These are phyloP conservation scores for Pomacea maculata DNA, from an alignment of 1,140 invertebrate genomes.

Conservation along the genomic window DNA sequence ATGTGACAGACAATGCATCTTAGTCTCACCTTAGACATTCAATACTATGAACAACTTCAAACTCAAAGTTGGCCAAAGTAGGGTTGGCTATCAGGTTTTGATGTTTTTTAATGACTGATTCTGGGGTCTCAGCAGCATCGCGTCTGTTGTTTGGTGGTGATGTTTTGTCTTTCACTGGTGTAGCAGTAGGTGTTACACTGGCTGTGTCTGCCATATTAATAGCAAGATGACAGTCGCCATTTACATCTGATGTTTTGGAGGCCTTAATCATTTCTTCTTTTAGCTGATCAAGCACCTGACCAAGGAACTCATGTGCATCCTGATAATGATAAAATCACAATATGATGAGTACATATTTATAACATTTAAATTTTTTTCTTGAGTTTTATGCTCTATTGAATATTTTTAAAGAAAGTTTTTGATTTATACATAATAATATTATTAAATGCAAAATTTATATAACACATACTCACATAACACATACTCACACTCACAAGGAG, in stretches of 20 bases:
- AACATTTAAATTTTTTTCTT: neutral
- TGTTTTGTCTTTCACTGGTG: too few species aligned
- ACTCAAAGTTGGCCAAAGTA: slow-evolving; percentile 60
- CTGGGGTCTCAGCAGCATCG: slow-evolving; percentile 34
- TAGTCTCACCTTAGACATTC: slow-evolving; percentile 47
- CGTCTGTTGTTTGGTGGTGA: too few species aligned
- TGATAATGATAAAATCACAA: slow-evolving; percentile 31
- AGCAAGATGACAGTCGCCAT: too few species aligned
- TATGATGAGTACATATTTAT: neutral
- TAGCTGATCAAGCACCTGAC: slow-evolving; percentile 60
- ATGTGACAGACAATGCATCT: neutral
- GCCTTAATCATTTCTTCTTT: slow-evolving; percentile 60
- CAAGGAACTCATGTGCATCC: slow-evolving; percentile 66
- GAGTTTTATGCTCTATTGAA: neutral
- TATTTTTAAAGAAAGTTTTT: neutral
- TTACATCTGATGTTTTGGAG: slow-evolving; percentile 22
- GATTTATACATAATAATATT: neutral
- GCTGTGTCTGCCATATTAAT: too few species aligned
- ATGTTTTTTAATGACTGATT: slow-evolving; percentile 36
- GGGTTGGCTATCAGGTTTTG: slow-evolving; percentile 47
- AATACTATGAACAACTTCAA: slow-evolving; percentile 56
- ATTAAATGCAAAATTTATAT: too few species aligned
- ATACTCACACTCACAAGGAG: too few species aligned
- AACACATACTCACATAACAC: too few species aligned
- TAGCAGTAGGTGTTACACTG: too few species aligned